Evolutionary conservation across 2,113 vertebrate species (phyloP), one percentile per base, ranked within the genome.

Genomic region (Oophaga pumilio): DNA sequence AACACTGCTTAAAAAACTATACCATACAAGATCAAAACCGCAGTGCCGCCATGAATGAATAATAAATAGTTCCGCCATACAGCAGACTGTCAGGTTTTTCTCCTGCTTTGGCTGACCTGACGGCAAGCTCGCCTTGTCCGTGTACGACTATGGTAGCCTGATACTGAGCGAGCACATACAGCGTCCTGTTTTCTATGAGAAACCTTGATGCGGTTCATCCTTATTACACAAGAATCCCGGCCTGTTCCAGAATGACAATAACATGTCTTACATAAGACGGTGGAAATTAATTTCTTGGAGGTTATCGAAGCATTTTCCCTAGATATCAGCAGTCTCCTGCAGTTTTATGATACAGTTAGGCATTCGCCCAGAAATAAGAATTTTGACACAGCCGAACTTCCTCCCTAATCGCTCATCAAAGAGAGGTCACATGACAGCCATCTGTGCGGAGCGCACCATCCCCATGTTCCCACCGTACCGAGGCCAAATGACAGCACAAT

Each of bases 361-460:
- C 80, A 9, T 22, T 66, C 20, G 43, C 80, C 80, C 80, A 82
- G 59, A 64, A 82, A 62, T 66, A n/a, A 66, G 33, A 50, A 49
- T 64, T 49, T 22, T 64, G 60, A 82, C 79, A 64, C 60, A 18
- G 33, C 43, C n/a, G 24, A 0, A 17, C 81, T 83, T 83, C 81
- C 81, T 83, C 81, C 81, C 81, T 69, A 62, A 62, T 68, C 5
- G 62, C 81, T 52, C 81, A 83, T 83, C 81, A 69, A 52, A 68
- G 22, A 10, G 64, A 9, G 49, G 49, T 83, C 81, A 83, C 81
- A 20, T 83, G 81, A 83, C 81, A 50, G 4, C 81, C 81, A 83
- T 83, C 81, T 83, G 81, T 62, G n/a, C 81, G 6, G 62, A 1
- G 62, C 81, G 1, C 64, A 83, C 69, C 62, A 52, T 50, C 64